Base-by-base conservation (phyloP, 2,888 invertebrate species). In the Melolontha melolontha region DNA sequence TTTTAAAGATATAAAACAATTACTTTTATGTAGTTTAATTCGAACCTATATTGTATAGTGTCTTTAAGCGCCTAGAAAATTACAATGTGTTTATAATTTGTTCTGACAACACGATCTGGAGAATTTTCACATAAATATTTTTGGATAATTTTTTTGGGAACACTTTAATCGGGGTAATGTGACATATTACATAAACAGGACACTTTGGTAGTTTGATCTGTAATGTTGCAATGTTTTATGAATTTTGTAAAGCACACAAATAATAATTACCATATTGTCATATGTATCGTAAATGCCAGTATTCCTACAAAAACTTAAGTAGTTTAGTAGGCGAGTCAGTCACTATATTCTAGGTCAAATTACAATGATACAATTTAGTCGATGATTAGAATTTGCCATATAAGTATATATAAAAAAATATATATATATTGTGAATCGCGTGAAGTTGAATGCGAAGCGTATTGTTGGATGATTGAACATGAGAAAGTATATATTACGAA, bases 291-390 rank as follows among this genome's bases (percentile, higher is more conserved):
- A 63, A 42, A 63, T 14, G 54, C 64, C 63, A 68, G 67, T 52
- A 64, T 64, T 64, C 63, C 67, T 67, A 63, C 55, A 55, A 64
- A n/a, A 54, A 65, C 44, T 55, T 64, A 22, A 64, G 64, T 59
- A 66, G 55, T 66, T 50, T 62, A 57, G 68, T 66, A 66, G 65
- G 51, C 69, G 52, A 82, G 8, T 62, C 42, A 62, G 81, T 82
- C 82, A 83, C 80, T 81, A 80, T 76, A 78, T 79, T 81, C 70
- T 82, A 82, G 81, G 80, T 81, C 80, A 80, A 81, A 82, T 80
- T 81, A 79, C 75, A 78, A 71, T 49, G 49, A 49, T 49, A 49
- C 17, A 22, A 22, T 47, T 65, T 65, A 65, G 67, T 67, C 44
- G 41, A 27, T 57, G 12, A 39, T 14, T 55, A 41, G 41, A 29